Evolutionary conservation across 2,113 vertebrate species (phyloP).

Genomic region (Dasyprocta punctata): DNA sequence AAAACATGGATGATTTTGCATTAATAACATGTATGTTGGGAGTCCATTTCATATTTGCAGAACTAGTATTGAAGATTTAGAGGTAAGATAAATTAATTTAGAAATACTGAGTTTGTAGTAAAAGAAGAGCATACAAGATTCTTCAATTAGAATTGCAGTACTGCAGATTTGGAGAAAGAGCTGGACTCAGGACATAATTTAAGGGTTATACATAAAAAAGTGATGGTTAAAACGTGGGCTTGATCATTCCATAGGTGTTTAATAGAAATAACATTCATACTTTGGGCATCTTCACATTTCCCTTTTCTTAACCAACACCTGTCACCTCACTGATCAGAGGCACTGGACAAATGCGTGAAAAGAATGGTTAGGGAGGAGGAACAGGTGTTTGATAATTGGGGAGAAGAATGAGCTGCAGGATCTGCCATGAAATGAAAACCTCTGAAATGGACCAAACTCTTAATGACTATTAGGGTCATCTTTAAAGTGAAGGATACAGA

Average conservation of each 20-base stretch:
- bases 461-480: background rate
- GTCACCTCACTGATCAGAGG: background rate
- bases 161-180: background rate
- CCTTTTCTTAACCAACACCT: background rate
- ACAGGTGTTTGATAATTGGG: background rate
- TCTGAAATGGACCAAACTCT: background rate
- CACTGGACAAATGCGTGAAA: background rate
- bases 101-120: background rate
- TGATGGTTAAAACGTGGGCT: background rate
- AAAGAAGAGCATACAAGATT: background rate
- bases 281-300: background rate
- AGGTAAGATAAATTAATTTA: background rate
- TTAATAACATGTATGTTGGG: background rate
- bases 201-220: background rate
- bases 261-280: background rate
- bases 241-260: background rate
- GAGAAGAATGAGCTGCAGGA: background rate
- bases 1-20: background rate
- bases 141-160: background rate
- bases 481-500: background rate
- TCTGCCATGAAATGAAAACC: background rate
- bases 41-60: background rate
- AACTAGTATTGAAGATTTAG: background rate
- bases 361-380: background rate
- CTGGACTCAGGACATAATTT: background rate